Conservation (phyloP, 2,797 vertebrate species). For the Trachurus trachurus region DNA sequence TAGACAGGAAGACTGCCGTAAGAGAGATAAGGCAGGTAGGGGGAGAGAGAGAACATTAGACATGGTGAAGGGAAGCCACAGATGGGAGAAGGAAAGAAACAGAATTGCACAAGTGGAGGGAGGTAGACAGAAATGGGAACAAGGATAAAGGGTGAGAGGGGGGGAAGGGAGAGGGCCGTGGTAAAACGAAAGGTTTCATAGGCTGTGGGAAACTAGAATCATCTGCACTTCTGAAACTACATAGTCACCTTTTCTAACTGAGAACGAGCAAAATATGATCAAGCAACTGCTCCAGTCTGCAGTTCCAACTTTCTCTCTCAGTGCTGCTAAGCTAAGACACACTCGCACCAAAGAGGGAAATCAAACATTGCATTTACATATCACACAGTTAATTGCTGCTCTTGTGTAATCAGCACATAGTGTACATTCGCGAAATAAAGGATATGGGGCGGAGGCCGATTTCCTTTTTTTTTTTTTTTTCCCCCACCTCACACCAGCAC, state of each 20-base stretch:
- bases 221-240: constrained; percentile 78
- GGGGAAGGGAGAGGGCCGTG: constrained; percentile 11
- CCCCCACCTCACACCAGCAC: neutral
- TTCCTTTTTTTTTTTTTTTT: neutral
- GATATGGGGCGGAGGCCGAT: neutral
- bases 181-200: constrained; percentile 68
- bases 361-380: neutral
- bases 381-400: neutral
- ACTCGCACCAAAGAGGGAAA: neutral
- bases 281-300: constrained; percentile 56
- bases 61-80: constrained; percentile 46
- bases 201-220: constrained; percentile 75
- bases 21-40: constrained; percentile 63
- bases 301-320: constrained; percentile 21
- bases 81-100: constrained; percentile 38
- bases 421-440: neutral
- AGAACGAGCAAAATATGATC: constrained; percentile 65
- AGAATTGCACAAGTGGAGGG: constrained; percentile 57
- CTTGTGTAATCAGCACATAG: neutral
- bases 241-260: constrained; percentile 73
- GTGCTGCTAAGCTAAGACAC: neutral
- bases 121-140: constrained; percentile 62
- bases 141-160: constrained; percentile 39
- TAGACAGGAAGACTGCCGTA: constrained; percentile 44
- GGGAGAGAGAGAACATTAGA: constrained; percentile 41